Base-by-base conservation (phyloP, 2,113 vertebrate genomes). In the Trichomycterus rosablanca region DNA sequence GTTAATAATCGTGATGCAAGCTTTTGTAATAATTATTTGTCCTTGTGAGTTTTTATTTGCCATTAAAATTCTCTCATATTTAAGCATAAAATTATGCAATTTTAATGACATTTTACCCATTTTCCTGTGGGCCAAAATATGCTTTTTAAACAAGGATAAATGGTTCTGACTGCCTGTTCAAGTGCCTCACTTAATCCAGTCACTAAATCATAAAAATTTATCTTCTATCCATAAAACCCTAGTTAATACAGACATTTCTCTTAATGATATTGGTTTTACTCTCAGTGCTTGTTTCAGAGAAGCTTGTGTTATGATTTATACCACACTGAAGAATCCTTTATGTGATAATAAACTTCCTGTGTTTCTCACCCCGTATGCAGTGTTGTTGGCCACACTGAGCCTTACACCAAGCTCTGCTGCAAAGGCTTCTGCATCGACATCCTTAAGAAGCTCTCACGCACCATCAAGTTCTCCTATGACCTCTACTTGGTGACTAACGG, bases 341-440 rank as follows among this genome's bases (percentile, higher is more conserved):
- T 30, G 26, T 4, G 7, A 7, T 30, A 7, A 30, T 7, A 30
- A 30, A 30, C 7, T 3, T 3, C 7, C 3, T 4, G 26, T 34
- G 26, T 43, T 16, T 40, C n/a, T 28, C 7, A 7, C 66, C 63
- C 3, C 51, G 51, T 63, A 56, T 16, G 2, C 78, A 88, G 84
- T 6, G 53, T 80, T 3, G 70, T 76, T 0, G 82, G 84, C 22
- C 76, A 81, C 18, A 58, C 84, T 0, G 91, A 95, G 67, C 89
- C 95, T 16, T 99, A 97, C 82, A 93, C 89, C 76, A 98, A 98
- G 72, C 85, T 98, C 28, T 98, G 96, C 80, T 98, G 96, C 67
- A 98, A 98, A 70, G 96, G 96, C 19, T 98, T 98, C 86, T 98
- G 96, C 82, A 98, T 98, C 0, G 96, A 98, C 80, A 98, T 96